phyloP scores from a whole-genome alignment of 2,888 invertebrate species.

The Nephrotoma appendiculata region DNA sequence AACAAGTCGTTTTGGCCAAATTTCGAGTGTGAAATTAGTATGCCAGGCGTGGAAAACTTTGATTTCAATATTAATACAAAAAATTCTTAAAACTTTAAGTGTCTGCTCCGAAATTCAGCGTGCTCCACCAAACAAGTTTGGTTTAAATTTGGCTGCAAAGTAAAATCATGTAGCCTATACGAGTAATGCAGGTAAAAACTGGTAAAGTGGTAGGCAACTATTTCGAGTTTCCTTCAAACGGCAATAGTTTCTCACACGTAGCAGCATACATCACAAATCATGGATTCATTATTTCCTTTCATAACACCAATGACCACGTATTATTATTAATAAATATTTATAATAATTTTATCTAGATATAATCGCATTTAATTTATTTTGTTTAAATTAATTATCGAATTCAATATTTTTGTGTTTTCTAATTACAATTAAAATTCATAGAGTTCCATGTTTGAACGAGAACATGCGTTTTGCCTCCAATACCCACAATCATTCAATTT shows the following conservation, averaged over 20 bases:
- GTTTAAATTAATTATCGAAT: neutral
- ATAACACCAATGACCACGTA: neutral
- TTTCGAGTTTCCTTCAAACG: neutral
- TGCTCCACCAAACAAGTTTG: no score
- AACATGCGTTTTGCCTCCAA: neutral
- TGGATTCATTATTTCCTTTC: neutral
- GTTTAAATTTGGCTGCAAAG: no score
- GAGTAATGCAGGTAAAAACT: no score
- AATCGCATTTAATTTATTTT: neutral
- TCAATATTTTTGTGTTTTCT: neutral
- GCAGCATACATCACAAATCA: neutral
- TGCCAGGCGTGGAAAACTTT: no score
- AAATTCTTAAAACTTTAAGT: no score
- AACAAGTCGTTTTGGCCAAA: no score
- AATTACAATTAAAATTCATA: neutral
- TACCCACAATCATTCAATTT: neutral
- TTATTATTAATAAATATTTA: neutral
- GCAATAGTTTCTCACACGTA: neutral
- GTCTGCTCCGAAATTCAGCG: no score
- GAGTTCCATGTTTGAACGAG: neutral
- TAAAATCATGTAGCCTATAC: no score
- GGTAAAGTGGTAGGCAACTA: neutral
- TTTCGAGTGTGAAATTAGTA: no score
- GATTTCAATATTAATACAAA: no score
- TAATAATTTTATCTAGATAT: neutral